A percentile compares a stretch with the other conserved stretches of the same genome.
These are phyloP conservation scores for Danio choprae DNA, from an alignment of 2,797 vertebrate species.

Conservation along the genomic window DNA sequence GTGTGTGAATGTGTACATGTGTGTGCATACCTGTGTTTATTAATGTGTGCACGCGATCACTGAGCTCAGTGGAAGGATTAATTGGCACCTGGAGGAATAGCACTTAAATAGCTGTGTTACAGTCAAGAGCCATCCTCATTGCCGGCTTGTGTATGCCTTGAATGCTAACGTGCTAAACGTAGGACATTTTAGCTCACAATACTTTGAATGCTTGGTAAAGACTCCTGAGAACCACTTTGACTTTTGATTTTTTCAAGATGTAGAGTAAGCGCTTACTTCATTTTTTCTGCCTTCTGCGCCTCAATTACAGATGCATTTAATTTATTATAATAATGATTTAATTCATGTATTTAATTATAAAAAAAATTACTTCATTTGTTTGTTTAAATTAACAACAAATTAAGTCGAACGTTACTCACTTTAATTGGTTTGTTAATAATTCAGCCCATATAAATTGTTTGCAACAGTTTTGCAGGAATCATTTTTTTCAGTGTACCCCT, in stretches of 20 bases:
- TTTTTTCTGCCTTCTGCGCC: no score
- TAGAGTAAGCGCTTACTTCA: not conserved
- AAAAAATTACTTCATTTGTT: no score
- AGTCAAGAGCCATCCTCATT: constrained; percentile 63
- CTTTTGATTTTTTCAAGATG: not conserved
- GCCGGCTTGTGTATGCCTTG: constrained; percentile 40
- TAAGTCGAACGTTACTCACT: no score
- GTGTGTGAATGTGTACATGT: not conserved
- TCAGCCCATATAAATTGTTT: no score
- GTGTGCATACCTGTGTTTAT: constrained; percentile 31
- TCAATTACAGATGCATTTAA: no score
- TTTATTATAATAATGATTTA: no score
- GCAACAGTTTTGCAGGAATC: no score
- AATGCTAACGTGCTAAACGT: constrained; percentile 1
- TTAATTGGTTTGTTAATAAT: no score
- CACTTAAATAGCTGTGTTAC: constrained; percentile 67
- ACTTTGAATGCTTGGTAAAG: not conserved
- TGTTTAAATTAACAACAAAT: no score
- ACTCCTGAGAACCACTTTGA: not conserved
- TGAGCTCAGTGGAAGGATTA: constrained; percentile 70
- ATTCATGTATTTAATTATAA: no score
- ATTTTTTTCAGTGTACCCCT: no score
- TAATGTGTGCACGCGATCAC: constrained; percentile 25
- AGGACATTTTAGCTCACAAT: not conserved
- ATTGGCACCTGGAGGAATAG: constrained; percentile 80